Evolutionary conservation across 2,888 invertebrate genomes (phyloP), one percentile per base, ranked within the genome.

Genomic region (Leptogaster cylindrica): DNA sequence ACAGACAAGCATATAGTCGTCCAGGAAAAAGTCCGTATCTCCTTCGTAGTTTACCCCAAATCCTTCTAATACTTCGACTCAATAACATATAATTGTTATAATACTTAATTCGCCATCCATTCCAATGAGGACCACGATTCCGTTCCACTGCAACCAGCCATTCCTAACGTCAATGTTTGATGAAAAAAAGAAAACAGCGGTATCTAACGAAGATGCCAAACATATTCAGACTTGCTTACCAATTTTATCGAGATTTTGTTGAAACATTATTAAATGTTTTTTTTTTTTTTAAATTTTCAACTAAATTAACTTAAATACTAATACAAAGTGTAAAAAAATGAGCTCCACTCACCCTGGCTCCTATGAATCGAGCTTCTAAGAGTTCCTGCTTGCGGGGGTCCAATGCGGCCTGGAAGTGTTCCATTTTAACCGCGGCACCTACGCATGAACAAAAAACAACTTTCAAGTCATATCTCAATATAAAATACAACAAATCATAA

Each of bases 341-440:
- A n/a, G n/a, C 61, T 39, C 31, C 1, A 88, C 92, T 90, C 84
- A 95, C 94, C 92, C 94, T 90, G 84, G 91, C 92, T 85, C 95
- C 95, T 83, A 95, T 89, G 86, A 95, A 95, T 84, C 97, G 90
- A 81, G 96, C 96, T 87, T 97, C 97, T 84, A 97, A 88, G 83
- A 97, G 89, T 88, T 97, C 97, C 87, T 97, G 96, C 87, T 97
- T 97, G 84, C 97, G 90, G 83, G 97, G 96, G 88, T 97, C 97
- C 85, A 97, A 88, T 86, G 92, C 91, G 86, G 93, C 89, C 87
- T 93, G 93, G 89, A 94, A 93, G 85, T 93, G 93, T 88, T 95
- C 94, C 94, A 95, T 94, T 88, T 91, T 91, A 88, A 91, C 90
- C 88, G 90, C 90, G 89, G 89, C 90, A 88, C 90, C 90, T 90